Evolutionary conservation across 64 coral and sea anemone genomes (phyloP), one percentile per base, ranked within the genome.

Genomic region (Stylophora pistillata): DNA sequence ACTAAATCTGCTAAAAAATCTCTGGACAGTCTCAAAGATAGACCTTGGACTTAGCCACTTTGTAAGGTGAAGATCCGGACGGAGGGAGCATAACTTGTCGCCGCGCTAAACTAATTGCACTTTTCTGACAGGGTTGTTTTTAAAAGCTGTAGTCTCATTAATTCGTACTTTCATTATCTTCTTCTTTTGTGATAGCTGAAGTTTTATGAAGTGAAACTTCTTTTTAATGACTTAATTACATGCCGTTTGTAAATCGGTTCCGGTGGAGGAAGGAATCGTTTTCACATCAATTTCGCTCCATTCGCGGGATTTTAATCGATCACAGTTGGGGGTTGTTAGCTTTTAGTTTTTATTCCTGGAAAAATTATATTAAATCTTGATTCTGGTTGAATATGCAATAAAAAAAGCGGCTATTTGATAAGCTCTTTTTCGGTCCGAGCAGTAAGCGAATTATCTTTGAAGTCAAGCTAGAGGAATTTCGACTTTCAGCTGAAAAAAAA

Each of bases 221-320:
- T 70, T 27, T 37, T 84, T 37, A 84, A 63, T 53, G 61, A 84
- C 80, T 69, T 84, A 70, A 84, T 84, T 84, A 61, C 61, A 69
- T 32, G 13, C 61, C 80, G 69, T 84, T 84, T 84, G 80, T 54
- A 84, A 84, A 84, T 84, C 80, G 80, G 80, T 69, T 84, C 80
- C 80, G 80, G 80, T 69, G 10, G 65, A 63, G 80, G 80, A 84
- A 84, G 80, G 33, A 84, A 54, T 70, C 65, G 60, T 84, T 70
- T 70, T 84, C 17, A 53, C 21, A 70, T 68, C 61, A 84, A 84
- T 84, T 84, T 52, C 60, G 41, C 21, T 32, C n/a, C 18, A 9
- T 52, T 23, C 41, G 32, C n/a, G 32, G 60, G 33, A 53, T 69
- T 53, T 32, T 53, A 84, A 54, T 23, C 12, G 20, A 10, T 69